phyloP scores from a whole-genome alignment of 2,113 vertebrate genomes.

The Tetrax tetrax region DNA sequence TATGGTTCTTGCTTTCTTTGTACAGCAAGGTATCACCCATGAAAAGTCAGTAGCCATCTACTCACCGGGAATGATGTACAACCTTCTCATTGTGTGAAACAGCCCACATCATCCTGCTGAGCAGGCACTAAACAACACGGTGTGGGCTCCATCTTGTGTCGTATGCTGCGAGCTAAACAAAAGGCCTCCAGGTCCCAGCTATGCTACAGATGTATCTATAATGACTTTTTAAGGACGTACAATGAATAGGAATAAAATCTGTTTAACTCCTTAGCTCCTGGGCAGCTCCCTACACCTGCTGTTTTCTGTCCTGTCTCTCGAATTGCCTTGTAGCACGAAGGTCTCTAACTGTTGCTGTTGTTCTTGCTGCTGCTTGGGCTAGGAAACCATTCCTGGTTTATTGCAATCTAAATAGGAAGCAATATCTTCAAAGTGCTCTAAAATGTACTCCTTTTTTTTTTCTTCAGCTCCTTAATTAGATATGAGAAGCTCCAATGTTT shows the following conservation, averaged over 20 bases:
- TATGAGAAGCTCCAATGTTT: neutral
- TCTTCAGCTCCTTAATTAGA: neutral
- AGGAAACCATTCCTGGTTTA: neutral
- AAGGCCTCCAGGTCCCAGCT: neutral
- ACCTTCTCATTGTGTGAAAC: neutral
- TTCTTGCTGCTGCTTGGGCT: neutral
- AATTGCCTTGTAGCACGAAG: neutral
- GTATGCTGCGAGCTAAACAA: neutral
- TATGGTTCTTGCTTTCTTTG: neutral
- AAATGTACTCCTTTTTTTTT: neutral
- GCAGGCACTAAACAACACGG: neutral
- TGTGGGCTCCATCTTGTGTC: neutral
- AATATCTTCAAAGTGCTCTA: neutral
- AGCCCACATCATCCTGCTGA: neutral
- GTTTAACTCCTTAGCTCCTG: conserved; percentile 2
- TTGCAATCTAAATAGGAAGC: neutral
- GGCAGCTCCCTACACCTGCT: neutral
- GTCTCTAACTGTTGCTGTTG: neutral
- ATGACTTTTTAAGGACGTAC: neutral
- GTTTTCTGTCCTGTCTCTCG: neutral
- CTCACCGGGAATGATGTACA: neutral
- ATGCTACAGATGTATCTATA: neutral
- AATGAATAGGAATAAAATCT: neutral
- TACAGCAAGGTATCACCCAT: neutral
- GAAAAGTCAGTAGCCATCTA: neutral